Evolutionary conservation across 2,888 invertebrate species (phyloP).

Genomic region (Dryobota labecula): DNA sequence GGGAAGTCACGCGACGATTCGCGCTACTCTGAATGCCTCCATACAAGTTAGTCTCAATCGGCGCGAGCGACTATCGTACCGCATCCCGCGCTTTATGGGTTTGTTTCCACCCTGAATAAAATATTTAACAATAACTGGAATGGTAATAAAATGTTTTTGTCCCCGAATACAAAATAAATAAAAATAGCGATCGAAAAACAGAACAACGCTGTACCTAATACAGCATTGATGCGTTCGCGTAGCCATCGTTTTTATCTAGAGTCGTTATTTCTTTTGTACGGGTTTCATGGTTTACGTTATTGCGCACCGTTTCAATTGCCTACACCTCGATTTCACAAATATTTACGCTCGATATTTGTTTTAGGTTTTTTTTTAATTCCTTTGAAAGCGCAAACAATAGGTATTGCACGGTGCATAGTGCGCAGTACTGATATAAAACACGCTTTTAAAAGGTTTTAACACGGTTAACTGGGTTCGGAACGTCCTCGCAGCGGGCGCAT

Average conservation of each 20-base stretch:
- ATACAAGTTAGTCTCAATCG: too few relatives aligned
- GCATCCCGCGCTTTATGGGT: neutral
- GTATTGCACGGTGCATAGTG: neutral
- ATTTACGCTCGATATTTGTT: neutral
- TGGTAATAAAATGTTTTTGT: neutral
- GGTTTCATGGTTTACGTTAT: neutral
- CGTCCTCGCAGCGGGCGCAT: neutral
- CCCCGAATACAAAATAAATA: neutral
- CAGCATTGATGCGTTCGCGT: neutral
- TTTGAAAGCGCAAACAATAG: neutral
- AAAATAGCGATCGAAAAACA: neutral
- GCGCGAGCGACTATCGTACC: neutral
- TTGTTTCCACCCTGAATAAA: neutral
- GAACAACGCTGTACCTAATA: neutral
- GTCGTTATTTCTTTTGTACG: too few relatives aligned
- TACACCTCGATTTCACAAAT: neutral
- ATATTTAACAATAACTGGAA: neutral
- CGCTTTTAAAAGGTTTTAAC: neutral
- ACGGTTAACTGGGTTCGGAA: neutral
- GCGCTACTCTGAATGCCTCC: neutral
- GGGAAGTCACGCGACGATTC: neutral
- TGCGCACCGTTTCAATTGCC: neutral
- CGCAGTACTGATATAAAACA: neutral
- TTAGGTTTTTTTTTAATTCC: neutral
- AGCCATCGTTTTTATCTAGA: neutral